A percentile compares a stretch with the other conserved stretches of the same genome.
These are phyloP conservation scores for Odontesthes bonariensis DNA, from an alignment of 2,113 vertebrate species.

Conservation along the genomic window DNA sequence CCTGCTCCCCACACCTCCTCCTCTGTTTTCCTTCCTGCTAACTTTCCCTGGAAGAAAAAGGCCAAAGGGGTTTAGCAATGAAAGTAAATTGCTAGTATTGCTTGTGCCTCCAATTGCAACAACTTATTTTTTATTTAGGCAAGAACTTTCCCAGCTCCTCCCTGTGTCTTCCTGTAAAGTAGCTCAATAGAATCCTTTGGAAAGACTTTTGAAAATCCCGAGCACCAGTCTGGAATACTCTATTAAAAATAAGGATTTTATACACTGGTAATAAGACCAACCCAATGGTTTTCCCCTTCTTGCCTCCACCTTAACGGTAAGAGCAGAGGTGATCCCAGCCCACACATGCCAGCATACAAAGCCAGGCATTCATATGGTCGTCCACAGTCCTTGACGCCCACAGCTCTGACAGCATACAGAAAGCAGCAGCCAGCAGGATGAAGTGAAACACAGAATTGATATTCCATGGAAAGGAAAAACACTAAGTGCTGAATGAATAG, in stretches of 20 bases:
- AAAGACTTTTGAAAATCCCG: conserved; percentile 25
- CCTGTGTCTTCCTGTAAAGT: conserved; percentile 5
- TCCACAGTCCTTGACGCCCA: conserved; percentile 56
- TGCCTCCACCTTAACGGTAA: conserved; percentile 46
- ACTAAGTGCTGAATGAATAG: conserved; percentile 62
- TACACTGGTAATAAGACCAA: conserved; percentile 21
- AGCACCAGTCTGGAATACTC: conserved; percentile 21
- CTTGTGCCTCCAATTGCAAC: conserved; percentile 7
- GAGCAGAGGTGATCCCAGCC: conserved; percentile 58
- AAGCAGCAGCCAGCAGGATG: conserved; percentile 59
- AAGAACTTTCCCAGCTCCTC: conserved; percentile 33
- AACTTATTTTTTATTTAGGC: conserved; percentile 10
- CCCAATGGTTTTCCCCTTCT: conserved; percentile 31
- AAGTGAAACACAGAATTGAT: conserved; percentile 44
- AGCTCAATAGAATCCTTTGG: conserved; percentile 31
- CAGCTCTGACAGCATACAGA: conserved; percentile 55
- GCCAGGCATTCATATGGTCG: conserved; percentile 75
- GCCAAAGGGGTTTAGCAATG: conserved; percentile 7
- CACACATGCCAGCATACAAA: conserved; percentile 72
- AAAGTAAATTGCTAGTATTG: conserved; percentile 4
- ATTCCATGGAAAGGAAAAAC: conserved; percentile 68
- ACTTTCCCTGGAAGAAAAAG: conserved; percentile 19
- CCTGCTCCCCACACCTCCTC: conserved; percentile 15
- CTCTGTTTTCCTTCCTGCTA: conserved; percentile 46
- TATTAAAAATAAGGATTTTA: conserved; percentile 40